These are phyloP conservation scores for Leptopilina myrica DNA, from an alignment of 2,888 invertebrate genomes.

Conservation along the genomic window DNA sequence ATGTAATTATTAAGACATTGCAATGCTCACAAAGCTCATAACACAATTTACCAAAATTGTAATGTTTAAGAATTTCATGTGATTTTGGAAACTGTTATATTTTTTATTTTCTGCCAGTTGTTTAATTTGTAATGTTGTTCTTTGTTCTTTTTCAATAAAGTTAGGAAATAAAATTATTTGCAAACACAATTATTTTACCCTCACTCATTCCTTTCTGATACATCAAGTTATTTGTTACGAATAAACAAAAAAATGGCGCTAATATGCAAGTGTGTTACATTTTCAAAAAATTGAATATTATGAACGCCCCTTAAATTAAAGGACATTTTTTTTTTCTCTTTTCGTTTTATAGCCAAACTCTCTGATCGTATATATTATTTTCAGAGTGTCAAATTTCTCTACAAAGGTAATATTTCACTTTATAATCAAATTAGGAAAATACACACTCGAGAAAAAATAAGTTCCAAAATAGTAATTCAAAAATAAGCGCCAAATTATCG, in stretches of 20 bases:
- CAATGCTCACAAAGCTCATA: constrained; percentile 76
- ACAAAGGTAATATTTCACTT: neutral
- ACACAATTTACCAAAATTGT: constrained; percentile 71
- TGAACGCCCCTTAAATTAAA: no score
- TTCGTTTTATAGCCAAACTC: neutral
- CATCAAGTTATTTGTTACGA: no score
- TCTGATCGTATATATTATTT: neutral
- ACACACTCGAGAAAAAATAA: neutral
- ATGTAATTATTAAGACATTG: constrained; percentile 73
- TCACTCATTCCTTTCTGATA: neutral
- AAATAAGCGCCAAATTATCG: neutral
- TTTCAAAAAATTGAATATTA: no score
- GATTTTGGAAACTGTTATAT: constrained; percentile 77
- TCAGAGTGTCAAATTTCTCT: neutral
- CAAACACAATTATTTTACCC: constrained; percentile 26
- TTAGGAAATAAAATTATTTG: constrained; percentile 63
- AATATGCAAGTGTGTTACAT: no score
- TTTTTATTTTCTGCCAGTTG: constrained; percentile 76
- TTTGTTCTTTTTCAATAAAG: constrained; percentile 77
- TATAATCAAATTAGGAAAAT: neutral
- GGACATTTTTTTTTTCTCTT: neutral
- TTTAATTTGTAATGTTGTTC: constrained; percentile 76
- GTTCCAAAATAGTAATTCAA: neutral
- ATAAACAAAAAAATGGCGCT: no score
- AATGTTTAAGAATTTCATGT: constrained; percentile 75